phyloP scores from a whole-genome alignment of 2,888 invertebrate species.

The Caenorhabditis virilis region DNA sequence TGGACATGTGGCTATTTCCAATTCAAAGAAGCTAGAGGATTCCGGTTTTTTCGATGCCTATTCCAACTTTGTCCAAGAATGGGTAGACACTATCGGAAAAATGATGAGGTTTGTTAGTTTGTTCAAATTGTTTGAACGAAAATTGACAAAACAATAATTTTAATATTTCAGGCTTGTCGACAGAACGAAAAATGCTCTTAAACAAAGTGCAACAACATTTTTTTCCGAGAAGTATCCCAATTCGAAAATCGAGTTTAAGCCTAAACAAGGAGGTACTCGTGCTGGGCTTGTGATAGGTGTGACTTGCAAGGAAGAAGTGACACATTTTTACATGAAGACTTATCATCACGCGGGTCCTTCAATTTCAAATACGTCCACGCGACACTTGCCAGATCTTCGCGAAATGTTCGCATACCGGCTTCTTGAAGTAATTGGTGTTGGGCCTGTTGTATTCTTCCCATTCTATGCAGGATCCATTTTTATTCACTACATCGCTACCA shows the following conservation, averaged over 20 bases:
- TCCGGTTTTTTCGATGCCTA: conserved; percentile 32
- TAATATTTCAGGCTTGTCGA: conserved; percentile 26
- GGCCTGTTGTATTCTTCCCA: no score
- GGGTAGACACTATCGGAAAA: conserved; percentile 24
- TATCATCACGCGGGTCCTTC: conserved; percentile 36
- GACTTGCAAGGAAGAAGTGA: no score
- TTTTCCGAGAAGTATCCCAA: conserved; percentile 27
- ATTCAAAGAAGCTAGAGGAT: conserved; percentile 25
- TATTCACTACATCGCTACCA: no score
- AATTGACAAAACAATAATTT: conserved; percentile 30
- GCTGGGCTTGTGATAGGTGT: no score
- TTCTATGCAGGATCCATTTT: no score
- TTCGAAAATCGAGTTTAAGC: conserved; percentile 24
- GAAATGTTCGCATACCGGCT: no score
- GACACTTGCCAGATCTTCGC: no score
- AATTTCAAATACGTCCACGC: no score
- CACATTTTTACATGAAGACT: no score
- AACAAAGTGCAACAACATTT: conserved; percentile 35
- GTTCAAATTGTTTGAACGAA: conserved; percentile 22
- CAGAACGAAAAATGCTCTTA: conserved; percentile 18
- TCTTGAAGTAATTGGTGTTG: no score
- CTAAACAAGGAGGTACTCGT: no score
- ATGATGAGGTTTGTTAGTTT: conserved; percentile 34
- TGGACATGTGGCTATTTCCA: no score
- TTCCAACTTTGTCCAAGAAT: conserved; percentile 10